Conservation (phyloP, 2,797 vertebrate genomes). For the Lates japonicus region DNA sequence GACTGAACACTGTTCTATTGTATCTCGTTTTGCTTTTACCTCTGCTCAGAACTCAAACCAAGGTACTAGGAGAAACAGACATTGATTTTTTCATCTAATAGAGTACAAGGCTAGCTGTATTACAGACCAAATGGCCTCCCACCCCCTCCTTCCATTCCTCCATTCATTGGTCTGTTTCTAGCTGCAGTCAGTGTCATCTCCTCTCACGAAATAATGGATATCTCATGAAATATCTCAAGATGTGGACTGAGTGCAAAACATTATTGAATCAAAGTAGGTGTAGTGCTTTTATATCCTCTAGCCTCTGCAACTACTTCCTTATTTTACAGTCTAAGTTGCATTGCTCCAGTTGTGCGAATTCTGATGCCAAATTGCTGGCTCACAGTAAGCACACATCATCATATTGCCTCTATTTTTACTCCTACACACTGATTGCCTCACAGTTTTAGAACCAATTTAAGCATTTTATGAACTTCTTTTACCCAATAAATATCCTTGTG, state of each 20-base stretch:
- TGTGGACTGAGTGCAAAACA: conserved; percentile 43
- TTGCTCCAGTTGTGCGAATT: conserved; percentile 14
- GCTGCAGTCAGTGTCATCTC: conserved; percentile 51
- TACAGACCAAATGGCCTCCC: conserved; percentile 44
- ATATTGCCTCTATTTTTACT: conserved; percentile 24
- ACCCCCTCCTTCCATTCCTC: conserved; percentile 3
- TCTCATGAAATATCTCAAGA: conserved; percentile 2
- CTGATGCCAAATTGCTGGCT: conserved; percentile 6
- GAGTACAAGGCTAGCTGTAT: conserved; percentile 45
- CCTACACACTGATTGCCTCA: neutral
- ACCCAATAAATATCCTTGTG: conserved; percentile 18
- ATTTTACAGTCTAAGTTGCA: conserved; percentile 18
- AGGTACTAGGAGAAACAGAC: conserved; percentile 37
- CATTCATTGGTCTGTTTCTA: conserved; percentile 43
- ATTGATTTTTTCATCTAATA: conserved; percentile 67
- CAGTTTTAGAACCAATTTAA: conserved; percentile 7
- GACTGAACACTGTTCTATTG: conserved; percentile 69
- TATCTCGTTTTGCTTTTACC: conserved; percentile 29
- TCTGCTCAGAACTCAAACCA: conserved; percentile 39
- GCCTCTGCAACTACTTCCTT: neutral
- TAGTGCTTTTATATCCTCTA: conserved; percentile 23
- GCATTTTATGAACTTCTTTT: conserved; percentile 5
- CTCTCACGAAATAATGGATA: conserved; percentile 39
- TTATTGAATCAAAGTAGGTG: conserved; percentile 21
- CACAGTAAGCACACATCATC: neutral